Conservation (phyloP, 2,113 vertebrate genomes). For the Sisor rabdophorus region DNA sequence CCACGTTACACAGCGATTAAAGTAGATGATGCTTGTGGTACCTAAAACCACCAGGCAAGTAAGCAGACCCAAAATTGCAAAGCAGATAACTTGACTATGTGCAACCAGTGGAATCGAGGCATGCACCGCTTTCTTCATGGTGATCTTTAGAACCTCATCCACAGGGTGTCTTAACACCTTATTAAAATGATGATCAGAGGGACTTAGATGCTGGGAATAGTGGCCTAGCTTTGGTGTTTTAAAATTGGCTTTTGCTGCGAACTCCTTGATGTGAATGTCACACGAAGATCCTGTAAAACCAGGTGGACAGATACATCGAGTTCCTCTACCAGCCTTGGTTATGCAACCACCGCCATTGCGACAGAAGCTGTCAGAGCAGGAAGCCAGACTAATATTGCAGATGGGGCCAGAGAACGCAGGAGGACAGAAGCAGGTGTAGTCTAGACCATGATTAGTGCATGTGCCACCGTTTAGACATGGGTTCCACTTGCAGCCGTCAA, state of each 20-base stretch:
- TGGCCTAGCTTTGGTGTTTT: conserved; percentile 59
- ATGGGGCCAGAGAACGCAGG: conserved; percentile 75
- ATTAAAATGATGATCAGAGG: conserved; percentile 74
- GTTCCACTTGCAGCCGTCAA: conserved; percentile 77
- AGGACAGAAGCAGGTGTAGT: conserved; percentile 79
- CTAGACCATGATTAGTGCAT: conserved; percentile 73
- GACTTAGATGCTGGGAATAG: conserved; percentile 66
- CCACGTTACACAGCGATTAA: conserved; percentile 88
- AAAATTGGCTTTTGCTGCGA: conserved; percentile 53
- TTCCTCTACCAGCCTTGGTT: conserved; percentile 67
- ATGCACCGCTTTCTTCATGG: conserved; percentile 82
- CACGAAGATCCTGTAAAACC: conserved; percentile 78
- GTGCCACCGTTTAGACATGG: conserved; percentile 84
- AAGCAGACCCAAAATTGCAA: conserved; percentile 85
- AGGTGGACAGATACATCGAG: conserved; percentile 75
- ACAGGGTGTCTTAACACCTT: conserved; percentile 71
- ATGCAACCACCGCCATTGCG: conserved; percentile 79
- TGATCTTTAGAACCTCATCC: conserved; percentile 82
- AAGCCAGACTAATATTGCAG: conserved; percentile 67
- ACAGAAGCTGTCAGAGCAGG: conserved; percentile 73
- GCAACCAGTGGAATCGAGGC: conserved; percentile 73
- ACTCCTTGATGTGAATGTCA: conserved; percentile 49
- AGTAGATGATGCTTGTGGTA: conserved; percentile 84
- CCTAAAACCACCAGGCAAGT: conserved; percentile 88
- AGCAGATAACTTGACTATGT: conserved; percentile 88